A percentile compares a stretch with the other conserved stretches of the same genome.
These are phyloP conservation scores for Mesaphorura yosii DNA, from an alignment of 1,140 invertebrate genomes.

Conservation along the genomic window DNA sequence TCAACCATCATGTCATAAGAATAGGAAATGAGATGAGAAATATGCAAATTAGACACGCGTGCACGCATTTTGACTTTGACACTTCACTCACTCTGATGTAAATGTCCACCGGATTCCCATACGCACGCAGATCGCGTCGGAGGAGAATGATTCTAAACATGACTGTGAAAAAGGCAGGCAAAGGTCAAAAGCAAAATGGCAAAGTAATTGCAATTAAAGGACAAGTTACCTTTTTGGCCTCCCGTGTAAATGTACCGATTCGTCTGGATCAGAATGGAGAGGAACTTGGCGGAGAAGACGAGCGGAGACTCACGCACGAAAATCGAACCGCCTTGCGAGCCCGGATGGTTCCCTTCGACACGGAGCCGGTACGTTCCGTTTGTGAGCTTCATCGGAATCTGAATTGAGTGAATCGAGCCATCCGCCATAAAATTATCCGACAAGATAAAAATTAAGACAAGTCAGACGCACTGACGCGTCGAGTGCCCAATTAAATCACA, in stretches of 20 bases:
- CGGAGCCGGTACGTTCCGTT: slow-evolving; percentile 36
- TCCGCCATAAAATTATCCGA: not conserved
- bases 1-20: slow-evolving; percentile 4
- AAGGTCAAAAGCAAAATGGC: too few species aligned
- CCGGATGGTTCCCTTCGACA: slow-evolving; percentile 37
- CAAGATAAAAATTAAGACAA: slow-evolving; percentile 10
- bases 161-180: slow-evolving; percentile 36
- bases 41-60: not conserved
- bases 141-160: slow-evolving; percentile 40
- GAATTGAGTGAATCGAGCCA: slow-evolving; percentile 4
- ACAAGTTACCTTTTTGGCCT: slow-evolving; percentile 36
- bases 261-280: slow-evolving; percentile 41
- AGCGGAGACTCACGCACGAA: slow-evolving; percentile 37
- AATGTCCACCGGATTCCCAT: slow-evolving; percentile 41
- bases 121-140: slow-evolving; percentile 40
- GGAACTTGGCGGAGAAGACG: slow-evolving; percentile 38
- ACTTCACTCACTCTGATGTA: slow-evolving; percentile 37
- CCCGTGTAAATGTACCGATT: slow-evolving; percentile 39
- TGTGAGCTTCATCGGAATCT: slow-evolving; percentile 34
- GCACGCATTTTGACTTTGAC: not conserved
- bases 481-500: slow-evolving; percentile 2
- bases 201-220: too few species aligned
- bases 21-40: not conserved
- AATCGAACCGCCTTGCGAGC: slow-evolving; percentile 36
- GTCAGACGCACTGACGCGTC: not conserved